Evolutionary conservation across 2,113 vertebrate genomes (phyloP).

Genomic region (Anthoscopus minutus): DNA sequence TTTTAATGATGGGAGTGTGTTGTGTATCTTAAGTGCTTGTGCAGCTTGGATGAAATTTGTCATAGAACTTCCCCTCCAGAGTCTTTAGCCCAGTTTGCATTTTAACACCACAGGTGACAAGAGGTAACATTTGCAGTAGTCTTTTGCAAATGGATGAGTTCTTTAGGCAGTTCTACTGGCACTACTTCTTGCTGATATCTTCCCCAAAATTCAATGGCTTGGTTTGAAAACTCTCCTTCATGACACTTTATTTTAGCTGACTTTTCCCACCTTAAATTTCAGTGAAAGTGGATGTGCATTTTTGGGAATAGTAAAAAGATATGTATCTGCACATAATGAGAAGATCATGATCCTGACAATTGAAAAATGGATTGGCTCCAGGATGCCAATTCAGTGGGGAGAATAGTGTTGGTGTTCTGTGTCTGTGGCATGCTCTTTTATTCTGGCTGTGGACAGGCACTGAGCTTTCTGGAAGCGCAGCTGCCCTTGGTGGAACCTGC

Average conservation of each 20-base stretch:
- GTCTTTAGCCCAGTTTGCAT: not conserved
- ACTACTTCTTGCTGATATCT: not conserved
- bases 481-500: not conserved
- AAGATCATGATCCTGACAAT: not conserved
- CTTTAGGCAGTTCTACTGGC: not conserved
- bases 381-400: not conserved
- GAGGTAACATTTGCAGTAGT: not conserved
- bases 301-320: not conserved
- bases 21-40: not conserved
- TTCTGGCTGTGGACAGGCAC: not conserved
- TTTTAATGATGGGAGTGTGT: not conserved
- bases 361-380: not conserved
- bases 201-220: not conserved
- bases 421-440: rapidly evolving
- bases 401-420: not conserved
- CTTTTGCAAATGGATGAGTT: not conserved
- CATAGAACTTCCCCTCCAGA: not conserved
- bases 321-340: not conserved
- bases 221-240: not conserved
- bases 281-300: not conserved
- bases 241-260: not conserved
- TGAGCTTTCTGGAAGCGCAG: not conserved
- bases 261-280: not conserved
- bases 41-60: not conserved
- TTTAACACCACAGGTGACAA: not conserved